Base-by-base conservation (phyloP, 2,113 vertebrate genomes). In the Panthera leo region DNA sequence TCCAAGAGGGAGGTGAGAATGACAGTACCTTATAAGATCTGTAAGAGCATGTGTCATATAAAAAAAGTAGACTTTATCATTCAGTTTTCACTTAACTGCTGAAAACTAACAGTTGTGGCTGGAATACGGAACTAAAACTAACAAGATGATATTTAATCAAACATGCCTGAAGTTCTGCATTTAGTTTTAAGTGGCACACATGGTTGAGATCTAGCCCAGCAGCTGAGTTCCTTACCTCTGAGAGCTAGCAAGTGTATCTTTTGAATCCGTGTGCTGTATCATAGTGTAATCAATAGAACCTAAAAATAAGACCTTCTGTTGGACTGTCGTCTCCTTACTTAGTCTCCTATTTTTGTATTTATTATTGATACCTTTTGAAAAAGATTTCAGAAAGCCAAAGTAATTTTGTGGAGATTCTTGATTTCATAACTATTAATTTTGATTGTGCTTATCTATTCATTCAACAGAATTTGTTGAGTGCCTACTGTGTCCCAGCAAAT, bases 1-100 rank as follows among this genome's bases (percentile, higher is more conserved):
- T 99, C 99, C 99, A 97, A 98, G 98, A 96, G 97, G 95, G 98
- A 98, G 98, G 98, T 97, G 98, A 99, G 88, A 98, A 98, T 98
- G 99, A 98, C 98, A 98, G 97, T 97, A 97, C 98, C 98, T 61
- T 84, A 4, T 98, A 97, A 98, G 99, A 99, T 99, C 98, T 98
- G 98, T 97, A 98, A 98, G 98, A 98, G 98, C 98, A 98, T 87
- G 42, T 97, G 42, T 97, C 78, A 53, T 97, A 96, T 98, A 78
- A 91, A 97, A 97, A 97, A 98, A 98, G 98, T 98, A 94, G 93
- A 98, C 98, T 98, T 98, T 98, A 98, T 98, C 97, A 12, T 97
- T 92, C 94, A 80, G 31, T 90, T 92, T 96, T 97, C 34, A 55
- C 51, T 39, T 36, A 97, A 92, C 75, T 97, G 83, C 92, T 68